These are phyloP conservation scores for Escarpia spicata DNA, from an alignment of 2,888 invertebrate species.

Conservation along the genomic window DNA sequence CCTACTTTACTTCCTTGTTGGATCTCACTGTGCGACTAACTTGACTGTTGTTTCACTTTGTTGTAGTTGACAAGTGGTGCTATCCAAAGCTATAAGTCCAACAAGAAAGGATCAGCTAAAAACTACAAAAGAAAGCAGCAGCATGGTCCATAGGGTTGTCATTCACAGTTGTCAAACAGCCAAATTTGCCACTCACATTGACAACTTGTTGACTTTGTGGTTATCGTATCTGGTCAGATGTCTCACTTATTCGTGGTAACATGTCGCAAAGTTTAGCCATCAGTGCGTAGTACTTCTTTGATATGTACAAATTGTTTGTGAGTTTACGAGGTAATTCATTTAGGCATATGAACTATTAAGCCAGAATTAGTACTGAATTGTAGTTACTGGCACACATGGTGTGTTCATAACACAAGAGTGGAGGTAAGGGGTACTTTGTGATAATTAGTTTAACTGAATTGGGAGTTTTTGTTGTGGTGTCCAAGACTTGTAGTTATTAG, in stretches of 20 bases:
- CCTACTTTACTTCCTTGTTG: not conserved
- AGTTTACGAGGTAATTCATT: not conserved
- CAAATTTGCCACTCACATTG: too few species aligned
- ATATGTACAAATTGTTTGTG: not conserved
- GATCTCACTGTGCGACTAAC: not conserved
- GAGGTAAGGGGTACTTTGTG: not conserved
- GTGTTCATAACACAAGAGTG: not conserved
- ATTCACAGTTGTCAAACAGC: not conserved
- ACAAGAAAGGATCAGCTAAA: not conserved
- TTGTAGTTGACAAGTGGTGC: conserved; percentile 42
- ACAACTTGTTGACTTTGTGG: not conserved
- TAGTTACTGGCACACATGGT: not conserved
- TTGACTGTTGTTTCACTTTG: conserved; percentile 28
- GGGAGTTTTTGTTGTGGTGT: too few species aligned
- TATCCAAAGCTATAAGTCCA: conserved; percentile 37
- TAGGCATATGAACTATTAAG: not conserved
- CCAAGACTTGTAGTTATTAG: not conserved
- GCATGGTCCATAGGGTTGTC: not conserved
- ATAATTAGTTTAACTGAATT: not conserved
- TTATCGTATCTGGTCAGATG: conserved; percentile 9
- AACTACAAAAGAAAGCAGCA: not conserved
- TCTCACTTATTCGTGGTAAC: not conserved
- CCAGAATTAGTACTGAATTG: not conserved
- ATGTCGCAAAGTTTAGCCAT: not conserved
- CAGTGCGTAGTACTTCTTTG: not conserved